These are phyloP conservation scores for Lagopus muta DNA, from an alignment of 2,113 vertebrate genomes.

Conservation along the genomic window DNA sequence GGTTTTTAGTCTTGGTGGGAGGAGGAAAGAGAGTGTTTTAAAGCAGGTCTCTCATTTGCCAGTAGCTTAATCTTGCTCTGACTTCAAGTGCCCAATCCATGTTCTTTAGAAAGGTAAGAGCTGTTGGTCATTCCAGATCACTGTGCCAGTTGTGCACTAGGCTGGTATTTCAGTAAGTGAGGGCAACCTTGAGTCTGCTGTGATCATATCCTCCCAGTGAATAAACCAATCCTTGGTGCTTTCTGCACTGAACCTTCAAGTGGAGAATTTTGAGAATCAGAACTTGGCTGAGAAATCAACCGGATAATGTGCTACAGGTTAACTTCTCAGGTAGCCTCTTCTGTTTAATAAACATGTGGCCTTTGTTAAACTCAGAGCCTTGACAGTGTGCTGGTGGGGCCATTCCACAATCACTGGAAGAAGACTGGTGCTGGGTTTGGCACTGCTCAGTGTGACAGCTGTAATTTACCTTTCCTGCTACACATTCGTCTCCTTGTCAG, in stretches of 20 bases:
- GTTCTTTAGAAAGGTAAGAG: not conserved
- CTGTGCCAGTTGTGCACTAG: not conserved
- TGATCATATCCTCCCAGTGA: not conserved
- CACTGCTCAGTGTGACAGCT: not conserved
- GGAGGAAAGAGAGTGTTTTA: not conserved
- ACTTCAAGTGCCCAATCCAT: not conserved
- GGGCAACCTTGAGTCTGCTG: not conserved
- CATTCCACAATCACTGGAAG: not conserved
- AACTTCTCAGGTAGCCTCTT: not conserved
- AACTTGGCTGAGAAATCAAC: not conserved
- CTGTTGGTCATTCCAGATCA: not conserved
- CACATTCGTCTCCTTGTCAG: not conserved
- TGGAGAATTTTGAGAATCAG: not conserved
- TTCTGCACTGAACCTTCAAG: not conserved
- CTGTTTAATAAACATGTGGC: not conserved
- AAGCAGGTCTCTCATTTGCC: not conserved
- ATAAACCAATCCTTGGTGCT: not conserved
- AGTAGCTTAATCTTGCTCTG: not conserved
- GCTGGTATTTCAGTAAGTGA: not conserved
- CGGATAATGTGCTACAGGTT: not conserved
- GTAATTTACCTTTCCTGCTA: not conserved
- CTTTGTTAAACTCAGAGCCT: rapidly evolving
- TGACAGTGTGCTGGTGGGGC: not conserved
- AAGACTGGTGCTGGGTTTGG: not conserved
- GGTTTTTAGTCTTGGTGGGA: not conserved